Percentiles rank a stretch among this genome's conserved stretches.
Evolutionary conservation across 2,797 vertebrate genomes (phyloP).

Genomic region (Potorous gilbertii): DNA sequence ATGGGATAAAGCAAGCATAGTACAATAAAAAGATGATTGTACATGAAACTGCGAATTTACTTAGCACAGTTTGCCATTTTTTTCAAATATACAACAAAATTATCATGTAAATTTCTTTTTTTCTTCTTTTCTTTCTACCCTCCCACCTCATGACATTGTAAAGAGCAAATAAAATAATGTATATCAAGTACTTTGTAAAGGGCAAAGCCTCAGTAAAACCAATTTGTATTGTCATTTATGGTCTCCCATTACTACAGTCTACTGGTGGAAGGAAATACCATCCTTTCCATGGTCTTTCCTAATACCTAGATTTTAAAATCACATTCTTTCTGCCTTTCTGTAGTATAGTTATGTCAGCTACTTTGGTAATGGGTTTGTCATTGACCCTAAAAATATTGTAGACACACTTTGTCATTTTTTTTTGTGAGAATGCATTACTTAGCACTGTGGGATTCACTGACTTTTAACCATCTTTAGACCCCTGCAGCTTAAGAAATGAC

Average conservation of each 20-base stretch:
- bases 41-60: background rate
- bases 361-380: slow-evolving; percentile 63
- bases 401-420: slow-evolving; percentile 54
- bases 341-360: slow-evolving; percentile 55
- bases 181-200: background rate
- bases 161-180: background rate
- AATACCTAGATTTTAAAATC: slow-evolving; percentile 43
- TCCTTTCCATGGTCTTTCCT: slow-evolving; percentile 47
- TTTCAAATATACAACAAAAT: background rate
- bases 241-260: background rate
- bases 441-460: slow-evolving; percentile 23
- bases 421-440: slow-evolving; percentile 43
- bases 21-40: background rate
- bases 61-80: background rate
- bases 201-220: background rate
- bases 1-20: background rate
- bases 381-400: slow-evolving; percentile 45
- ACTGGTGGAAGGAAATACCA: background rate
- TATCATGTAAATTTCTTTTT: background rate
- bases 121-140: background rate
- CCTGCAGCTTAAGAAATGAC: slow-evolving; percentile 60
- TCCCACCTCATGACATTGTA: background rate
- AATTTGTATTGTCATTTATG: background rate
- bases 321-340: slow-evolving; percentile 35
- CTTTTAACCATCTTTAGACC: slow-evolving; percentile 16